These are phyloP conservation scores for Arrhamphus sclerolepis DNA, from an alignment of 2,797 vertebrate species.

Conservation along the genomic window DNA sequence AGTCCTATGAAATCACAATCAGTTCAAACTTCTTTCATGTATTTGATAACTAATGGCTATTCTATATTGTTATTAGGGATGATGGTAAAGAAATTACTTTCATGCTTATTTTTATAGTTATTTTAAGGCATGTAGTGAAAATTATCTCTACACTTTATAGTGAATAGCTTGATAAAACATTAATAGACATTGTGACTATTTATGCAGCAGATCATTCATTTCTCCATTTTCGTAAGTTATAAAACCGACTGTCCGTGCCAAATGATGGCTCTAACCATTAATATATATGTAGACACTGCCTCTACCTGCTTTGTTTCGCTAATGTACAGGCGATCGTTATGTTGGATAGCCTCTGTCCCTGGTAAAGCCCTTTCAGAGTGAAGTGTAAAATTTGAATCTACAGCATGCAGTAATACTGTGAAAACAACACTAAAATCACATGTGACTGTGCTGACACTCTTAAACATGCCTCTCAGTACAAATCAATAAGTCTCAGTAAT, in stretches of 20 bases:
- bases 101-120: neutral
- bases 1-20: neutral
- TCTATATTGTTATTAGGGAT: neutral
- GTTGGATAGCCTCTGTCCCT: constrained; percentile 22
- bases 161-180: too few species aligned
- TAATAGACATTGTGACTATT: neutral
- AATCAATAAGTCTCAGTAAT: constrained; percentile 70
- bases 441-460: constrained; percentile 50
- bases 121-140: neutral
- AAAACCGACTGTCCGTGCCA: constrained; percentile 5
- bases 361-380: constrained; percentile 31
- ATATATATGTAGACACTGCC: too few species aligned
- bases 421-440: constrained; percentile 44
- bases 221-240: neutral
- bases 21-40: neutral
- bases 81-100: constrained; percentile 2
- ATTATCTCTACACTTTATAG: too few species aligned
- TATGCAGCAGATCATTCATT: neutral
- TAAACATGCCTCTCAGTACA: constrained; percentile 63
- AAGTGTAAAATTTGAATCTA: constrained; percentile 54
- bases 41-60: neutral
- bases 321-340: constrained; percentile 4
- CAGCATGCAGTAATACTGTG: constrained; percentile 36
- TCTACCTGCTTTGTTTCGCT: constrained; percentile 4
- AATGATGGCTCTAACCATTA: too few species aligned